Percentiles rank a stretch among this genome's conserved stretches.
Conservation (phyloP, 2,888 invertebrate species). For the Patella caerulea region DNA sequence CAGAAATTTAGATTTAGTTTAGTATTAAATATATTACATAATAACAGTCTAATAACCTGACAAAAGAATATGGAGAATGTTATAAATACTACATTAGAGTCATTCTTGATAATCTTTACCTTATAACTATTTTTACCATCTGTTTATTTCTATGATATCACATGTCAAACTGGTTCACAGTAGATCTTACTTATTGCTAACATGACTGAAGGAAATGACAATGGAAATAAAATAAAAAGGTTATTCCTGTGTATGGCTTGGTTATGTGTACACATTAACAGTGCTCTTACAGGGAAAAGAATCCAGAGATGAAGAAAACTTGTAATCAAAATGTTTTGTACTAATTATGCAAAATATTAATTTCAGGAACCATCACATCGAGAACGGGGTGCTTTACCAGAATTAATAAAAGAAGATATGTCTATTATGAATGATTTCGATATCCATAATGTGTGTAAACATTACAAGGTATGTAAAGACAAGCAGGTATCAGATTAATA, state of each 20-base stretch:
- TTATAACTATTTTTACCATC: background rate
- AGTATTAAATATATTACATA: background rate
- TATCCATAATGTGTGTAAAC: slow-evolving; percentile 83
- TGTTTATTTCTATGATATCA: slow-evolving; percentile 3
- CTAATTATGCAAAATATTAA: background rate
- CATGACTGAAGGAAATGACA: too few species aligned
- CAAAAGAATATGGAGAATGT: slow-evolving; percentile 3
- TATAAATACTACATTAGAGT: background rate
- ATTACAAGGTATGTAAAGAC: slow-evolving; percentile 76
- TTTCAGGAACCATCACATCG: slow-evolving; percentile 71
- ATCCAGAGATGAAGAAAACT: background rate
- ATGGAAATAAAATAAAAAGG: too few species aligned
- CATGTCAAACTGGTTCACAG: too few species aligned
- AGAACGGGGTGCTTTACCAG: slow-evolving; percentile 67
- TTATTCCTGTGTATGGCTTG: too few species aligned
- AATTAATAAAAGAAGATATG: slow-evolving; percentile 86
- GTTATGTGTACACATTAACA: too few species aligned
- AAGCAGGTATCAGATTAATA: too few species aligned
- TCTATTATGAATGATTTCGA: slow-evolving; percentile 92
- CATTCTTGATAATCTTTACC: slow-evolving; percentile 4
- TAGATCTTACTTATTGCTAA: too few species aligned
- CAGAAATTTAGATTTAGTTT: too few species aligned
- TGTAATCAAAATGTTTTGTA: background rate
- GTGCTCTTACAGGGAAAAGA: too few species aligned
- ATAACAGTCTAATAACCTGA: background rate